Percentiles rank a stretch among this genome's conserved stretches.
Conservation (phyloP, 2,888 invertebrate species). For the Drosophila imparisetae region DNA sequence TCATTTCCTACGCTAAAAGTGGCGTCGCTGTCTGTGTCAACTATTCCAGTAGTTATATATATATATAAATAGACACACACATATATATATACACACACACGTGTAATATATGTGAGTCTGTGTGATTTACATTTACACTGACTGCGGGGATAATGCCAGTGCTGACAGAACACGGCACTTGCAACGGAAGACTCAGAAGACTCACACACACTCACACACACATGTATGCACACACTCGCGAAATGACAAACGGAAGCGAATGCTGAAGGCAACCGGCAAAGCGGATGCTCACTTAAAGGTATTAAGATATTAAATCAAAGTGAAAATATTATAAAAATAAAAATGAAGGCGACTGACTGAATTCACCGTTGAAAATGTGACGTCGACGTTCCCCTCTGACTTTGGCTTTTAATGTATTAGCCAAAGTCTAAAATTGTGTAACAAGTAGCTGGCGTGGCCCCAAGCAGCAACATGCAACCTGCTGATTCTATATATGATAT, state of each 20-base stretch:
- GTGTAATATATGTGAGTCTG: slow-evolving; percentile 35
- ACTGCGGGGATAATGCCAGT: slow-evolving; percentile 74
- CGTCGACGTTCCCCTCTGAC: slow-evolving; percentile 60
- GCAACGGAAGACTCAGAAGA: slow-evolving; percentile 47
- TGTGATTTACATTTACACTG: slow-evolving; percentile 76
- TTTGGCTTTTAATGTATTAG: slow-evolving; percentile 75
- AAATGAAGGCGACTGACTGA: slow-evolving; percentile 54
- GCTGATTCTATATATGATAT: slow-evolving; percentile 25
- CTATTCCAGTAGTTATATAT: slow-evolving; percentile 62
- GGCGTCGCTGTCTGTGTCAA: slow-evolving; percentile 61
- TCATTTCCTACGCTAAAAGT: slow-evolving; percentile 79
- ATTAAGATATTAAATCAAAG: slow-evolving; percentile 80
- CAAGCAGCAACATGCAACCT: neutral
- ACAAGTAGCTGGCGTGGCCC: slow-evolving; percentile 27
- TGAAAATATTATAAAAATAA: slow-evolving; percentile 60
- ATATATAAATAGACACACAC: neutral
- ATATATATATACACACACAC: slow-evolving; percentile 3
- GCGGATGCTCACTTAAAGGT: slow-evolving; percentile 78
- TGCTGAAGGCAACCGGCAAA: slow-evolving; percentile 52
- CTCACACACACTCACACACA: slow-evolving; percentile 10
- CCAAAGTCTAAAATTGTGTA: slow-evolving; percentile 42
- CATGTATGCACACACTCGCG: neutral
- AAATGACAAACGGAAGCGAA: slow-evolving; percentile 40
- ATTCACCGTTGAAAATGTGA: slow-evolving; percentile 64
- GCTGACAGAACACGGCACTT: slow-evolving; percentile 27